phyloP scores from a whole-genome alignment of 2,113 vertebrate species.

The Centropristis striata region DNA sequence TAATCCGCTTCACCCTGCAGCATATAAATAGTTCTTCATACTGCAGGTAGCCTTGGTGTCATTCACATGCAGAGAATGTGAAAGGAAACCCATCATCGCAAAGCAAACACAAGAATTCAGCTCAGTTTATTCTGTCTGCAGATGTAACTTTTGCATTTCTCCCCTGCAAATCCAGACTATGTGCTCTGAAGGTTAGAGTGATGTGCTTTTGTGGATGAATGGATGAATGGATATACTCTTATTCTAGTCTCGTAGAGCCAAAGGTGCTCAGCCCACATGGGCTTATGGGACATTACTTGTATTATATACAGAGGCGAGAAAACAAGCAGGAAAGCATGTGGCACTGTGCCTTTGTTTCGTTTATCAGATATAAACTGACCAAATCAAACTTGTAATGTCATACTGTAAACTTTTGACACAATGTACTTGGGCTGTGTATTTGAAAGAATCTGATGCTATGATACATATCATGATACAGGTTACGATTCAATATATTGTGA shows the following conservation, averaged over 20 bases:
- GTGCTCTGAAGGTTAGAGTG: slow-evolving; percentile 8
- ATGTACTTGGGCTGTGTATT: too few species aligned
- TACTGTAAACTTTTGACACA: background rate
- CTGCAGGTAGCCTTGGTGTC: slow-evolving; percentile 22
- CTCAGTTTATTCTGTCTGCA: background rate
- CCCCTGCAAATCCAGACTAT: background rate
- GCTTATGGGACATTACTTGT: background rate
- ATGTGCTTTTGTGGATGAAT: background rate
- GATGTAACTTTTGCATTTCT: slow-evolving; percentile 14
- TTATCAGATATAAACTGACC: background rate
- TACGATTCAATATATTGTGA: too few species aligned
- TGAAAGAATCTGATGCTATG: too few species aligned
- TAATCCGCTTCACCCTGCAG: slow-evolving; percentile 26
- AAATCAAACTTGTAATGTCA: background rate
- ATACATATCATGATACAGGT: too few species aligned
- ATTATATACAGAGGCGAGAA: background rate
- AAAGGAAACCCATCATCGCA: slow-evolving; percentile 17
- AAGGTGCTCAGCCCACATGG: background rate
- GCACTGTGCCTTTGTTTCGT: background rate
- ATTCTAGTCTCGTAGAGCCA: slow-evolving; percentile 1
- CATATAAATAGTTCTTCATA: slow-evolving; percentile 17
- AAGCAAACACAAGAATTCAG: slow-evolving; percentile 15
- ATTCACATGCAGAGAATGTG: slow-evolving; percentile 34
- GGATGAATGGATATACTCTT: slow-evolving; percentile 6
- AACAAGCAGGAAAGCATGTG: background rate